Base-by-base conservation (phyloP, 2,797 vertebrate genomes). In the Halcyon badia region DNA sequence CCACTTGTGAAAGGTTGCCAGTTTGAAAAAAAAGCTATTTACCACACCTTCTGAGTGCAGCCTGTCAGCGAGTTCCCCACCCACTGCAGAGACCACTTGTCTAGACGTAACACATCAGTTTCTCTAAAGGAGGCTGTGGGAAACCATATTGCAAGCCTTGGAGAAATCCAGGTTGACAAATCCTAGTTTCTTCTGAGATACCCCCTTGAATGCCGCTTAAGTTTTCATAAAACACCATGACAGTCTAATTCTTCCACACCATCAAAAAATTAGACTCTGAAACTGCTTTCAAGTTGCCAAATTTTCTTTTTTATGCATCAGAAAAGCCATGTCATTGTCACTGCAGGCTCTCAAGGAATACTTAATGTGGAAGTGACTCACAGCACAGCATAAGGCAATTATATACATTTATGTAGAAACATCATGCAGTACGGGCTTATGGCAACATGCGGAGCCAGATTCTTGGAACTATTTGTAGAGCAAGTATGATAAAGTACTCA, bases 401-500 rank as follows among this genome's bases (percentile, higher is more conserved):
- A 94, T 81, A 84, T 94, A 68, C 69, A 88, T 88, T 96, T 87
- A 73, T 91, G 87, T 94, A 26, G 95, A 85, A 92, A 76, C 90
- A 91, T 89, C 52, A 64, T 87, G 78, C 79, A 89, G 71, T 65
- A 49, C 51, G 57, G 41, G 61, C 82, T 97, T 96, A 94, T 92
- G 95, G 94, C 95, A 97, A 75, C 61, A 70, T 83, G 81, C 2
- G 17, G 64, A 91, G 70, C 62, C 94, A 87, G 51, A 87, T 95
- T 94, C 90, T 94, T 95, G 78, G 81, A 96, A 94, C 88, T 97
- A 80, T 92, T 96, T 97, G 83, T 66, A 83, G 86, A 84, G 52
- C 60, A 57, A 4, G 26, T 79, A 82, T 69, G 76, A 72, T 78
- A 49, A 94, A 93, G 88, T 87, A 70, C 77, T 79, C 81, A 42